Conservation (phyloP, 1,140 invertebrate genomes). For the Lineus longissimus region DNA sequence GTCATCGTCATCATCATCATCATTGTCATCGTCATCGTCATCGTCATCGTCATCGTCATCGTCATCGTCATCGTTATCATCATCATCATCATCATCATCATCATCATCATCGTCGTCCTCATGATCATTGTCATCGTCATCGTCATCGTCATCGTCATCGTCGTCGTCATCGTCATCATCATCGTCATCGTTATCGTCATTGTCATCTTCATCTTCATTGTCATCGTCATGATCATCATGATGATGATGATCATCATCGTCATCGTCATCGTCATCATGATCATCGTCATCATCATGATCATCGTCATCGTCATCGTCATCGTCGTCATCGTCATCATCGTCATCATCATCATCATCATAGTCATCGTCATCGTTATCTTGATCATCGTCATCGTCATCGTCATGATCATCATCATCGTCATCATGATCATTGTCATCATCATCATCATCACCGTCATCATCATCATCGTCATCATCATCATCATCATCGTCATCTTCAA, state of each 20-base stretch:
- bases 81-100: conserved; percentile 9
- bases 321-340: conserved; percentile 18
- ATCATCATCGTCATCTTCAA: conserved; percentile 16
- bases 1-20: conserved; percentile 23
- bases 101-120: too few species aligned
- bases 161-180: not conserved
- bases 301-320: conserved; percentile 17
- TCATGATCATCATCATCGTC: too few species aligned
- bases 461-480: conserved; percentile 21
- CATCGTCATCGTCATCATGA: too few species aligned
- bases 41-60: conserved; percentile 18
- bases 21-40: conserved; percentile 23
- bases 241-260: conserved; percentile 15
- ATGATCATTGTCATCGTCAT: too few species aligned
- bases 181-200: not conserved
- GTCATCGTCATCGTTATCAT: conserved; percentile 15
- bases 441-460: conserved; percentile 23
- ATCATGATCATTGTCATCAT: too few species aligned
- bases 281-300: too few species aligned
- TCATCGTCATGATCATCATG: too few species aligned
- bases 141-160: conserved; percentile 12
- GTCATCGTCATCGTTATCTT: conserved; percentile 9
- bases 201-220: not conserved
- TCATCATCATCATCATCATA: too few species aligned
- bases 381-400: too few species aligned